Evolutionary conservation across 2,113 vertebrate genomes (phyloP).

Genomic region (Chloropsis cyanopogon): DNA sequence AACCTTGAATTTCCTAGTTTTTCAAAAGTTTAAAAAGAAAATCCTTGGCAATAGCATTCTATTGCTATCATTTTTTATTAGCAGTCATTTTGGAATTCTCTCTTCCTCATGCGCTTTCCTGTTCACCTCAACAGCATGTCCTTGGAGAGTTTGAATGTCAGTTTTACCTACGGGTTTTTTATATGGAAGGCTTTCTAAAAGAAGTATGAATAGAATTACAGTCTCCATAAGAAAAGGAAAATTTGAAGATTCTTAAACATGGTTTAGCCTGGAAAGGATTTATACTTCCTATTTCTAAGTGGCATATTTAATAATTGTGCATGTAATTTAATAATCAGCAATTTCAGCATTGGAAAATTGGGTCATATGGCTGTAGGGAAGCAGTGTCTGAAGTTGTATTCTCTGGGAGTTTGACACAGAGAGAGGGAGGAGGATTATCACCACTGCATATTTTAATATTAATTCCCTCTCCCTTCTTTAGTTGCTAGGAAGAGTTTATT

Average conservation of each 20-base stretch:
- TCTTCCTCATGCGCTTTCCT: neutral
- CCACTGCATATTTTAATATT: constrained; percentile 17
- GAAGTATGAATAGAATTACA: neutral
- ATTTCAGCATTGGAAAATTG: constrained; percentile 45
- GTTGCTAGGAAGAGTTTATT: constrained; percentile 5
- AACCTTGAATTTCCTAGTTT: neutral
- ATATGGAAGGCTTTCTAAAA: neutral
- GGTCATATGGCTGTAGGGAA: constrained; percentile 43
- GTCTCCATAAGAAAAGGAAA: neutral
- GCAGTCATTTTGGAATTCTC: neutral
- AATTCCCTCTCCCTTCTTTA: neutral
- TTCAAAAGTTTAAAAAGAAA: neutral
- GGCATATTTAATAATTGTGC: constrained; percentile 31
- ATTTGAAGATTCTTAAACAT: neutral
- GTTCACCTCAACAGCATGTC: constrained; percentile 3
- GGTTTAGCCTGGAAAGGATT: neutral
- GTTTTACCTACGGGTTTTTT: neutral
- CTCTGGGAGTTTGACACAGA: constrained; percentile 2
- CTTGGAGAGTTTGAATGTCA: neutral
- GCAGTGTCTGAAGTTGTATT: constrained; percentile 41
- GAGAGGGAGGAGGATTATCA: constrained; percentile 26
- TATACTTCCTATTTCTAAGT: constrained; percentile 22
- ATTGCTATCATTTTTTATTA: neutral
- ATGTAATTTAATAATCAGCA: constrained; percentile 48
- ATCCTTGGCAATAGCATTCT: neutral